These are phyloP conservation scores for Urocynchramus pylzowi DNA, from an alignment of 2,113 vertebrate species.

Conservation along the genomic window DNA sequence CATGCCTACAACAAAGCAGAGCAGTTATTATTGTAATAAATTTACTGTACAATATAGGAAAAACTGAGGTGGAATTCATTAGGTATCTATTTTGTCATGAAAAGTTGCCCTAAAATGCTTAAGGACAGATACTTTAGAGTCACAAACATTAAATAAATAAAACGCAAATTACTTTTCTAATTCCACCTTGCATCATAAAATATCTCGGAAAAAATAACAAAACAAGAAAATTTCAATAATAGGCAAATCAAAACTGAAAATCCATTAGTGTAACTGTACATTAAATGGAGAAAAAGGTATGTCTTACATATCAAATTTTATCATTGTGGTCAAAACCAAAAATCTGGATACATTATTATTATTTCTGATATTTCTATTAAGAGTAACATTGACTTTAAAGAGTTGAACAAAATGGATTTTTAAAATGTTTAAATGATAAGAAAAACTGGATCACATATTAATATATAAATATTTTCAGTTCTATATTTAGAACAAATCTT, in stretches of 20 bases:
- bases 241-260: background rate
- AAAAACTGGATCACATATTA: background rate
- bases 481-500: background rate
- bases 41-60: background rate
- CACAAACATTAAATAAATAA: background rate
- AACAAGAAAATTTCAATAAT: background rate
- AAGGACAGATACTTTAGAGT: background rate
- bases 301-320: background rate
- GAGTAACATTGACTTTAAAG: background rate
- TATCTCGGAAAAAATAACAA: background rate
- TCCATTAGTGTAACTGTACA: background rate
- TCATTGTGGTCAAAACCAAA: background rate
- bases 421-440: background rate
- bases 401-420: background rate
- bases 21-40: background rate
- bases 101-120: background rate
- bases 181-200: background rate
- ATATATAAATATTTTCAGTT: background rate
- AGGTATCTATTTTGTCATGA: background rate
- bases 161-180: background rate
- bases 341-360: background rate
- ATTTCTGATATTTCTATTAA: background rate
- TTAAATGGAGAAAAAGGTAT: background rate
- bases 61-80: background rate
- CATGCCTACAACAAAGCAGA: background rate